Base-by-base conservation (phyloP, 2,888 invertebrate species). In the Deroplatys truncata region DNA sequence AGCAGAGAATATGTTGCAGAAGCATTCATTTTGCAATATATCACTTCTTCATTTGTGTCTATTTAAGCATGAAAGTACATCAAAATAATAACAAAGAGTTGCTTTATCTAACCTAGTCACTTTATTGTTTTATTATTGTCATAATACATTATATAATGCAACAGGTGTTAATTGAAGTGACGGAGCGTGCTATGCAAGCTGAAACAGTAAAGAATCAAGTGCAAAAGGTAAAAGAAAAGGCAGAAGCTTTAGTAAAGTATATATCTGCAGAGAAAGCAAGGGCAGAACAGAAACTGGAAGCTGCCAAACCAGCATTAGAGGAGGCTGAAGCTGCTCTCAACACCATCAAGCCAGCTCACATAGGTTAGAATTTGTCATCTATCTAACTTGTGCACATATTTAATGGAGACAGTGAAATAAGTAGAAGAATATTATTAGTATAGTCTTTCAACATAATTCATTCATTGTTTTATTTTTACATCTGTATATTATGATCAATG, bases 301-400 rank as follows among this genome's bases (percentile, higher is more conserved):
- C 98, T 3, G 99, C 99, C 1, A 98, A 98, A 92, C 99, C 99
- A 0, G 99, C 99, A 0, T 93, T 99, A 56, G 98, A 98, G 93
- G 98, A 98, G 94, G 99, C 99, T 0, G 99, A 99, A 93, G 96
- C 97, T 82, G 99, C 99, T 0, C 94, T 99, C 29, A 98, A 98
- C 92, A 99, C 99, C 0, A 99, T 99, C 90, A 99, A 99, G 93
- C 98, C 98, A 84, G 98, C 98, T 8, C 98, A 99, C 93, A 99
- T 99, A 91, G 95, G 96, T 94, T 93, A 91, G 43, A 13, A 43
- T 43, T 13, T 43, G 31, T 43, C 13, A 35, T 43, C 43, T 43
- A 43, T 16, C 13, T 43, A 2, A 13, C 43, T 43, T 13, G 1
- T 43, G 13, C 43, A 43, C 43, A 43, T 43, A 7, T 43, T 43